Percentiles rank a stretch among this genome's conserved stretches.
Evolutionary conservation across 2,888 invertebrate genomes (phyloP).

Genomic region (Pteria penguin): DNA sequence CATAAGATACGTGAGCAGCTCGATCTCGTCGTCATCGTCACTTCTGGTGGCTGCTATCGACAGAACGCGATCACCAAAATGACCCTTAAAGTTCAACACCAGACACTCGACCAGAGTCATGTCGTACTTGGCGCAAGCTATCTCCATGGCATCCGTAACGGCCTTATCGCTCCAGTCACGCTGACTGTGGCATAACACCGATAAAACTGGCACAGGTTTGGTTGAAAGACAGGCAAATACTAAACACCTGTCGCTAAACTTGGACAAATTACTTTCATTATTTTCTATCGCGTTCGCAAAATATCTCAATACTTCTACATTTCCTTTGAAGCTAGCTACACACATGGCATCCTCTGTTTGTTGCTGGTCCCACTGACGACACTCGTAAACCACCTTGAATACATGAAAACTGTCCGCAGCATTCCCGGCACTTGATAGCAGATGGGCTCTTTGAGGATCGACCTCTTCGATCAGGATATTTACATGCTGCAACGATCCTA

Average conservation of each 20-base stretch:
- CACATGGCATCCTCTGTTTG: constrained; percentile 10
- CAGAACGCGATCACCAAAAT: not conserved
- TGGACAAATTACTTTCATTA: not conserved
- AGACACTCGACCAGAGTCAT: constrained; percentile 12
- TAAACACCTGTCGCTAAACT: constrained; percentile 6
- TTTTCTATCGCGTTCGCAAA: not conserved
- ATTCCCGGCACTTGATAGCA: not conserved
- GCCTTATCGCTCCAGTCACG: not conserved
- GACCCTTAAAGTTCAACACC: not conserved
- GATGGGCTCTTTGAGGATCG: not conserved
- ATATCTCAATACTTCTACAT: constrained; percentile 20
- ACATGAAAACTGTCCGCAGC: constrained; percentile 4
- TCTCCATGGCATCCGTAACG: constrained; percentile 19
- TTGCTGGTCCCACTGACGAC: not conserved
- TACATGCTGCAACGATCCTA: not conserved
- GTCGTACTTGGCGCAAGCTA: constrained; percentile 14
- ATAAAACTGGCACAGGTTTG: constrained; percentile 11
- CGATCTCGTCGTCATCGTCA: not conserved
- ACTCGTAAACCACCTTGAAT: not conserved
- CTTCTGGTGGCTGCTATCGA: constrained; percentile 4
- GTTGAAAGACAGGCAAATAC: constrained; percentile 15
- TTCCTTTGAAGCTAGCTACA: constrained; percentile 17
- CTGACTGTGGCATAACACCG: not conserved
- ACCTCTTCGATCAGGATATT: constrained; percentile 7
- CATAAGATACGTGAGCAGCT: not conserved